Conservation (phyloP, 2,113 vertebrate genomes). For the Hippocampus barbouri region DNA sequence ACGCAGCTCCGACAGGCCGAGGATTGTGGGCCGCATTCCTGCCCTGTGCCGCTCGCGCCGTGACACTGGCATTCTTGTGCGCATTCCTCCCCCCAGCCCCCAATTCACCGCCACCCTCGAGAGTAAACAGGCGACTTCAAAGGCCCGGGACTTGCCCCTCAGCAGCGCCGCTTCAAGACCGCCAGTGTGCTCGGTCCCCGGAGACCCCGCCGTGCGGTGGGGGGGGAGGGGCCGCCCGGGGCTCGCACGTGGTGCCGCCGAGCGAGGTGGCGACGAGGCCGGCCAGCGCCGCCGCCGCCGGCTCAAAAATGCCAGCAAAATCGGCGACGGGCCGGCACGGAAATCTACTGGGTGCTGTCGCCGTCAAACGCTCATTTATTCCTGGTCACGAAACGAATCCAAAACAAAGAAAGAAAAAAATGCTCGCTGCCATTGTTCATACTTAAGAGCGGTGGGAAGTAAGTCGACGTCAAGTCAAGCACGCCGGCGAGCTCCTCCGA, state of each 20-base stretch:
- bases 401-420: not conserved
- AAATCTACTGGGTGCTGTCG: conserved; percentile 46
- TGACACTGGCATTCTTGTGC: conserved; percentile 74
- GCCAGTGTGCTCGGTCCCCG: conserved; percentile 59
- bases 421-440: not conserved
- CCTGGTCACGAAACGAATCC: not conserved
- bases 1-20: conserved; percentile 65
- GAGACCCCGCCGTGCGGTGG: conserved; percentile 36
- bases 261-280: conserved; percentile 44
- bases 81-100: conserved; percentile 4
- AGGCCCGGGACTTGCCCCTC: conserved; percentile 69
- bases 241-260: conserved; percentile 43
- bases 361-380: not conserved
- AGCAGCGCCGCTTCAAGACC: conserved; percentile 55
- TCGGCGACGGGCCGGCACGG: conserved; percentile 46
- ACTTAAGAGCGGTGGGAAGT: not conserved
- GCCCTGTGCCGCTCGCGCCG: conserved; percentile 48
- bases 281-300: conserved; percentile 28
- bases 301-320: conserved; percentile 55
- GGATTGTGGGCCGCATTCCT: conserved; percentile 74
- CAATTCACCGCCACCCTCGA: conserved; percentile 19
- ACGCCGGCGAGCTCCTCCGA: too few species aligned
- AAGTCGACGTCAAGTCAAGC: too few species aligned
- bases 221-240: not conserved
- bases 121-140: conserved; percentile 75